Percentiles rank a stretch among this genome's conserved stretches.
phyloP scores from a whole-genome alignment of 2,113 vertebrate genomes.

The Turnix velox region DNA sequence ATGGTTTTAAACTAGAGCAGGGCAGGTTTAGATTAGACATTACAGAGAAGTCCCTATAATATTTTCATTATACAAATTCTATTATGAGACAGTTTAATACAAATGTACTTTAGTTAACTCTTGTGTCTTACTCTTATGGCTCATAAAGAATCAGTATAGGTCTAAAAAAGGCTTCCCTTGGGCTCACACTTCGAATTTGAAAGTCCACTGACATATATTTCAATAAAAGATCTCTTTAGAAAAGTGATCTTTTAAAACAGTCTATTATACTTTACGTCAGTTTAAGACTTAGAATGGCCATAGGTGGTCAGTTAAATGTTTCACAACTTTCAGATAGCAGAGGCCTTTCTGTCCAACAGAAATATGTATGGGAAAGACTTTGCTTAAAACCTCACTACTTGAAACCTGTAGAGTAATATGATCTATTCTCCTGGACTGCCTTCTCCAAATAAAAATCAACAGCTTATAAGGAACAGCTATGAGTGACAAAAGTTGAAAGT shows the following conservation, averaged over 20 bases:
- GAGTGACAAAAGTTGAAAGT: neutral
- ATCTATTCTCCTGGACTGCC: neutral
- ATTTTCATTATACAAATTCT: neutral
- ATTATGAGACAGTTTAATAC: neutral
- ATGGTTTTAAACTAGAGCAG: too few species aligned
- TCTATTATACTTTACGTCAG: neutral
- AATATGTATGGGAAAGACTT: neutral
- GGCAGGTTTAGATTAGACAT: too few species aligned
- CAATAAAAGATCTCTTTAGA: neutral
- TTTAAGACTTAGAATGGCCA: neutral
- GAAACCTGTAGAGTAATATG: neutral
- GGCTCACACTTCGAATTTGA: neutral
- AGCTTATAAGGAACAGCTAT: neutral
- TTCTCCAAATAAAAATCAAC: neutral
- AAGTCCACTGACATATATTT: neutral
- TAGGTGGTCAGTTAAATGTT: neutral
- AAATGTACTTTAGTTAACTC: neutral
- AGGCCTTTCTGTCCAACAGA: neutral
- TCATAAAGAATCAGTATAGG: neutral
- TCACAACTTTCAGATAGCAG: neutral
- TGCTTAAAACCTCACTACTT: neutral
- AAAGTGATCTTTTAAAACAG: neutral
- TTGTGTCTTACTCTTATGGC: neutral
- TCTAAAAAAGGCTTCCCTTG: neutral
- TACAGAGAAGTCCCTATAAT: too few species aligned